Conservation (phyloP, 2,888 invertebrate species). For the Epinotia nisella region DNA sequence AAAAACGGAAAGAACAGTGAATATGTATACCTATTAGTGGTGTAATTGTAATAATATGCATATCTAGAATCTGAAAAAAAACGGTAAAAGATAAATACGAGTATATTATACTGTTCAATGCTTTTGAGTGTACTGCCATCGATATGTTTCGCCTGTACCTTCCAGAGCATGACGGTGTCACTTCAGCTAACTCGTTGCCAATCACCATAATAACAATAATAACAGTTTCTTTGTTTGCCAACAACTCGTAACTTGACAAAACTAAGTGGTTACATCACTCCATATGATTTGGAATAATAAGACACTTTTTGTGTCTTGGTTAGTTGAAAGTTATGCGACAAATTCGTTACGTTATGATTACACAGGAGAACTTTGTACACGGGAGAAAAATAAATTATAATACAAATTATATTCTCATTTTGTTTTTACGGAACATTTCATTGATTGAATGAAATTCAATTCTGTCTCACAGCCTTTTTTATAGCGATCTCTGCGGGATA, state of each 20-base stretch:
- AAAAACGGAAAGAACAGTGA: no score
- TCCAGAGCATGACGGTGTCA: slow-evolving; percentile 34
- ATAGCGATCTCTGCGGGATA: no score
- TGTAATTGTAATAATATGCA: no score
- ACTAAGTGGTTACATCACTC: slow-evolving; percentile 36
- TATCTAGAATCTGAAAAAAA: no score
- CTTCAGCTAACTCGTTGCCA: slow-evolving; percentile 16
- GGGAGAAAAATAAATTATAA: background rate
- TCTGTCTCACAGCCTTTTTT: no score
- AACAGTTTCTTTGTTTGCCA: slow-evolving; percentile 41
- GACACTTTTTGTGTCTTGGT: slow-evolving; percentile 13
- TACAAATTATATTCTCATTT: background rate
- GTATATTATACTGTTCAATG: background rate
- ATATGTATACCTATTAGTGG: no score
- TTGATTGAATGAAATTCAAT: background rate
- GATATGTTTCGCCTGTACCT: slow-evolving; percentile 7
- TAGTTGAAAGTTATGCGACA: slow-evolving; percentile 26
- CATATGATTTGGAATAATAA: slow-evolving; percentile 30
- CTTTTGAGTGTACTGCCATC: slow-evolving; percentile 4
- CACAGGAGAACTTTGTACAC: background rate
- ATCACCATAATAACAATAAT: slow-evolving; percentile 42
- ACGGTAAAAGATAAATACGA: no score
- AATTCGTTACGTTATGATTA: slow-evolving; percentile 15
- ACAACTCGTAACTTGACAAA: slow-evolving; percentile 17
- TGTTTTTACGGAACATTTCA: background rate